Evolutionary conservation across 2,113 vertebrate genomes (phyloP).

Genomic region (Dicrurus megarhynchus): DNA sequence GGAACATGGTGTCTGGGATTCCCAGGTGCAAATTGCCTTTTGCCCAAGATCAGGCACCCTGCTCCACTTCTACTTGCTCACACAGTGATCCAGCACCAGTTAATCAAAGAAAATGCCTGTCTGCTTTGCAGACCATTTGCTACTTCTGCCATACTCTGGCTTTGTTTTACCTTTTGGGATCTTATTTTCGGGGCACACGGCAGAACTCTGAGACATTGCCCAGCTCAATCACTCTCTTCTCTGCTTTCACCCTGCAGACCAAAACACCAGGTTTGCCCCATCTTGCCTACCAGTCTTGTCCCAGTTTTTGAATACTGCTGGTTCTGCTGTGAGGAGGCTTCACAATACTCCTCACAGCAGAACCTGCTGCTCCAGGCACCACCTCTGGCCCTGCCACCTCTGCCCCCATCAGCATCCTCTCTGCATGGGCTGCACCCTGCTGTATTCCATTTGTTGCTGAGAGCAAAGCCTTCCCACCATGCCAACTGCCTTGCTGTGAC

Average conservation of each 20-base stretch:
- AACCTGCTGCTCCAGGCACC: neutral
- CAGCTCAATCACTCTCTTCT: neutral
- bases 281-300: neutral
- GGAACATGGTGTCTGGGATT: fast-evolving
- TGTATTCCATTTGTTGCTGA: fast-evolving
- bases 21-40: neutral
- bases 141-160: neutral
- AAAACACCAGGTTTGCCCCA: neutral
- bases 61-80: neutral
- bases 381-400: neutral
- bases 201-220: neutral
- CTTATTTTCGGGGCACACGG: neutral
- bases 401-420: neutral
- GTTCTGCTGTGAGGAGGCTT: no score
- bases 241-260: neutral
- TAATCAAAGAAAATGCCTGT: neutral
- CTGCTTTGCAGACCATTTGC: neutral
- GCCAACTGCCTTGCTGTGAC: neutral
- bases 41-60: neutral
- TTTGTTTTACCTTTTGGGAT: neutral
- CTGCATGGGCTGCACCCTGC: fast-evolving
- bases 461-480: neutral
- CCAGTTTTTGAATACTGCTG: neutral
- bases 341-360: neutral
- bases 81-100: neutral